Conservation (phyloP, 2,113 vertebrate genomes). For the Prolemur simus region DNA sequence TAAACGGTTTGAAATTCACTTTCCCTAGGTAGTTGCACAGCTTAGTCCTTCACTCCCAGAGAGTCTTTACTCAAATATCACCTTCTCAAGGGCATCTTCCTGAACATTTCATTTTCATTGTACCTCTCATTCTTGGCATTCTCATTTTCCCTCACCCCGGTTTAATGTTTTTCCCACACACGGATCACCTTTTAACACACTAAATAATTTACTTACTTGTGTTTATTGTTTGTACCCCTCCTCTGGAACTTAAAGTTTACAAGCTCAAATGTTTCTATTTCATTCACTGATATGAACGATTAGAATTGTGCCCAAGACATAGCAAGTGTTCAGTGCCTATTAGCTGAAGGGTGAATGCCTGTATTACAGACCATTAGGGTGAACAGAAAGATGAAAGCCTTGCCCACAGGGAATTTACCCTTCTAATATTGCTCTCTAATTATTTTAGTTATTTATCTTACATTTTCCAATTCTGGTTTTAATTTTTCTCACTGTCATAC, state of each 20-base stretch:
- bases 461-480: not conserved
- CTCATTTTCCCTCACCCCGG: not conserved
- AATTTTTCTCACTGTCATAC: not conserved
- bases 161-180: not conserved
- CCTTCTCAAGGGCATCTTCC: not conserved
- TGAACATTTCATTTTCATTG: not conserved
- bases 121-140: not conserved
- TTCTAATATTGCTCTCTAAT: not conserved
- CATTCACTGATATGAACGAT: not conserved
- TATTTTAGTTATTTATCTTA: not conserved
- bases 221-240: not conserved
- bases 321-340: not conserved
- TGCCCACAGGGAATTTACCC: too few species aligned
- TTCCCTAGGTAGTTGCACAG: not conserved
- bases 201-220: not conserved
- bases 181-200: not conserved
- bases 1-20: not conserved
- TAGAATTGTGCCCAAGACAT: not conserved
- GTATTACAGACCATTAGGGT: accelerated
- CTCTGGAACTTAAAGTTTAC: not conserved
- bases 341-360: not conserved
- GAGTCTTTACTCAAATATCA: not conserved
- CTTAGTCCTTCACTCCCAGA: not conserved
- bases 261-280: not conserved
- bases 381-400: not conserved